A percentile compares a stretch with the other conserved stretches of the same genome.
phyloP scores from a whole-genome alignment of 2,113 vertebrate genomes.

The Hymenochirus boettgeri region DNA sequence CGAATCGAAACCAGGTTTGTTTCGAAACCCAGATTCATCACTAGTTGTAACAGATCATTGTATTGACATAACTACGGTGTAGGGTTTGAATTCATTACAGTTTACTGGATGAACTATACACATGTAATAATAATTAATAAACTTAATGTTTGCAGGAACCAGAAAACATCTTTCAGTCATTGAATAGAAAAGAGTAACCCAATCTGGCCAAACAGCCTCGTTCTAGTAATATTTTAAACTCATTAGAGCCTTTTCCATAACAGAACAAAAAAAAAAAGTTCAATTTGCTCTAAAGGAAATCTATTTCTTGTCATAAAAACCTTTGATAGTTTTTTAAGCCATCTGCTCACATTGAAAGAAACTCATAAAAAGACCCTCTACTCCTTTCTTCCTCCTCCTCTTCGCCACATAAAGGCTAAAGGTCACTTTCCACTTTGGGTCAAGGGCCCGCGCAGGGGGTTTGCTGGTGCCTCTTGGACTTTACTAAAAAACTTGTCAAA shows the following conservation, averaged over 20 bases:
- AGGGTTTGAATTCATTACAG: no score
- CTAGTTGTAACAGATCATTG: no score
- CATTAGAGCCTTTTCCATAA: neutral
- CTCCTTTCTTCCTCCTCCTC: slow-evolving; percentile 6
- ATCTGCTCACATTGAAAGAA: slow-evolving; percentile 91
- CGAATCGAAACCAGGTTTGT: no score
- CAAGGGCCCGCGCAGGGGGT: slow-evolving; percentile 79
- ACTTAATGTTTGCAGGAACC: no score
- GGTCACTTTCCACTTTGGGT: slow-evolving; percentile 85
- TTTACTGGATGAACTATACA: no score
- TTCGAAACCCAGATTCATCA: no score
- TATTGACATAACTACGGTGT: no score
- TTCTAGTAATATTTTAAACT: no score
- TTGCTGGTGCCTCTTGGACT: slow-evolving; percentile 73
- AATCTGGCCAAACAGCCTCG: no score
- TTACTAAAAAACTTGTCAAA: slow-evolving; percentile 87
- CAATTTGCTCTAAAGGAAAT: slow-evolving; percentile 74
- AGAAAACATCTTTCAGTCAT: no score
- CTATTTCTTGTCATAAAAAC: slow-evolving; percentile 94
- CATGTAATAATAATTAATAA: no score
- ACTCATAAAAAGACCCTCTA: slow-evolving; percentile 90
- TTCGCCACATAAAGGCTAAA: slow-evolving; percentile 75
- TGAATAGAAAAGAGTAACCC: no score
- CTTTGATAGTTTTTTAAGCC: slow-evolving; percentile 95
- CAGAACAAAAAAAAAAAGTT: slow-evolving; percentile 70